A percentile compares a stretch with the other conserved stretches of the same genome.
Evolutionary conservation across 1,140 invertebrate species (phyloP).

Genomic region (Sitobion miscanthi): DNA sequence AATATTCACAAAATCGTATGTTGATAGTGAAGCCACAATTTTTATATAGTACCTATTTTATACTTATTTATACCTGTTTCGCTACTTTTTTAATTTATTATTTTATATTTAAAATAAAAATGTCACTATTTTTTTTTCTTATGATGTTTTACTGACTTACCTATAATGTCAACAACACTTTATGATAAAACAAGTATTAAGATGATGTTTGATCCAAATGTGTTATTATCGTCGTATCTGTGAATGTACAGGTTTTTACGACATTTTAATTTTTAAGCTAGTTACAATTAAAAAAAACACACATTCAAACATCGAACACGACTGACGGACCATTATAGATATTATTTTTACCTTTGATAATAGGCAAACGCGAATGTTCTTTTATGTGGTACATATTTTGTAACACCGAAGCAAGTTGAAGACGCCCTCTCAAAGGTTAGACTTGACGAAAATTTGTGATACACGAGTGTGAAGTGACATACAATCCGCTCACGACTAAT

Average conservation of each 20-base stretch:
- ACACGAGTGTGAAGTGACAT: not conserved
- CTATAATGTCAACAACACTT: not conserved
- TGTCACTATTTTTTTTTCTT: not conserved
- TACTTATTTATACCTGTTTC: not conserved
- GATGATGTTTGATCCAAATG: too few species aligned
- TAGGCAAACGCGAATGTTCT: not conserved
- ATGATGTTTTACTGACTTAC: not conserved
- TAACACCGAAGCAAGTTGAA: too few species aligned
- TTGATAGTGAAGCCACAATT: not conserved
- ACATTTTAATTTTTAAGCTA: not conserved
- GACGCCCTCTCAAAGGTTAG: not conserved
- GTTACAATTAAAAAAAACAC: not conserved
- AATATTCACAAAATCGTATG: not conserved
- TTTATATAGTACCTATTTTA: not conserved
- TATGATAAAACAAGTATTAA: too few species aligned
- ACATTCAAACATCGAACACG: not conserved
- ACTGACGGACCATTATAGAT: too few species aligned
- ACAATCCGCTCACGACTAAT: too few species aligned
- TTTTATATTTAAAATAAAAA: not conserved
- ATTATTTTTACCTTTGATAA: not conserved
- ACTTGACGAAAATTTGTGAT: not conserved
- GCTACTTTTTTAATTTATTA: not conserved
- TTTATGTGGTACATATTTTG: too few species aligned
- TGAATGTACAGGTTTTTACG: too few species aligned
- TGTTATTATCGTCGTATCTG: too few species aligned